A percentile compares a stretch with the other conserved stretches of the same genome.
Evolutionary conservation across 2,888 invertebrate genomes (phyloP).

Genomic region (Parnassius orleans): DNA sequence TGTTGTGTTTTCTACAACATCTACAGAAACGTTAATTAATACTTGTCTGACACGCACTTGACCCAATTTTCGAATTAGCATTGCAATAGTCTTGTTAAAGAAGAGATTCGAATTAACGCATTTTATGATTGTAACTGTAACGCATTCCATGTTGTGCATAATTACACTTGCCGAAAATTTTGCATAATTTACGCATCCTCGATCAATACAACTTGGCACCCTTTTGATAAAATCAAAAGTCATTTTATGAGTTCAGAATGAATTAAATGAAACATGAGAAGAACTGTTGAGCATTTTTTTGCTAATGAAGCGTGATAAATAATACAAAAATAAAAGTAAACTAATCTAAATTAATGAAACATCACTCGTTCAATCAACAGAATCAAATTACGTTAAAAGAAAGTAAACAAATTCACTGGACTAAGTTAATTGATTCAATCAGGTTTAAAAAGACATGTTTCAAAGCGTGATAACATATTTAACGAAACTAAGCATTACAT

Average conservation of each 20-base stretch:
- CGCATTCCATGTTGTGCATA: background rate
- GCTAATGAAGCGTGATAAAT: no score
- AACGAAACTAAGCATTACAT: constrained; percentile 25
- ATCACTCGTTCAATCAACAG: background rate
- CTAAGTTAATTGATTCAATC: constrained; percentile 17
- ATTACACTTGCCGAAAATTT: constrained; percentile 9
- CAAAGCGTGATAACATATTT: constrained; percentile 20
- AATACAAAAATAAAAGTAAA: no score
- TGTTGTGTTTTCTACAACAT: constrained; percentile 18
- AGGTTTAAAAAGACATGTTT: constrained; percentile 33
- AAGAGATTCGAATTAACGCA: background rate
- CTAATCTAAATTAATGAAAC: no score
- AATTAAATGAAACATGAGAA: no score
- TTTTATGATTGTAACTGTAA: no score
- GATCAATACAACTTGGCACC: background rate
- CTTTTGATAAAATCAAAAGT: no score
- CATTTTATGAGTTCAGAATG: no score
- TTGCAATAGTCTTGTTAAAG: constrained; percentile 13
- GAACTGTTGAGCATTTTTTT: no score
- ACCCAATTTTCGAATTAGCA: constrained; percentile 25
- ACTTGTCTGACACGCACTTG: constrained; percentile 23
- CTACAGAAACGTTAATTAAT: constrained; percentile 16
- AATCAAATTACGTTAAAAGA: constrained; percentile 11
- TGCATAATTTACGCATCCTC: background rate
- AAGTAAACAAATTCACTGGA: constrained; percentile 29